Conservation (phyloP, 30 jellyfish, hydroid and myxozoan genomes). For the Cassiopea andromeda region DNA sequence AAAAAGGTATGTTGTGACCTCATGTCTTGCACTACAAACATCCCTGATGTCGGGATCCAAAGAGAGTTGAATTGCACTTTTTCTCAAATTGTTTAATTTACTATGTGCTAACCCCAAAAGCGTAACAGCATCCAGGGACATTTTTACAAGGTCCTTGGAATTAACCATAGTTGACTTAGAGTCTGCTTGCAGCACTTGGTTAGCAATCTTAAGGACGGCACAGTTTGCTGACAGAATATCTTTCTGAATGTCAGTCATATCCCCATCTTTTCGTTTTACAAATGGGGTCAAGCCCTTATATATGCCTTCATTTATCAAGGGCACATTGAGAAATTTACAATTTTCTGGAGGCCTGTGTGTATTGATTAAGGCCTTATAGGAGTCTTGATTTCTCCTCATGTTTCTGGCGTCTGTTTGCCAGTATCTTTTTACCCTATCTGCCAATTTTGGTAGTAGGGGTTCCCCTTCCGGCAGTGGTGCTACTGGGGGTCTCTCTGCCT, state of each 20-base stretch:
- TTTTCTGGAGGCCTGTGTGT: background rate
- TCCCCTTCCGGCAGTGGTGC: no score
- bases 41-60: slow-evolving; percentile 32
- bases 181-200: background rate
- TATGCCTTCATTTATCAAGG: no score
- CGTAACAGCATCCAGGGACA: slow-evolving; percentile 3
- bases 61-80: slow-evolving; percentile 3
- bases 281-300: no score
- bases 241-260: no score
- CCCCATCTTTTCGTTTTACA: no score
- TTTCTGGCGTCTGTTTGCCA: background rate
- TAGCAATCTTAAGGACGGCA: no score
- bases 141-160: background rate
- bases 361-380: background rate
- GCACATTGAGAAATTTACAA: no score
- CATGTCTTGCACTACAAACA: slow-evolving; percentile 46
- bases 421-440: slow-evolving; percentile 1
- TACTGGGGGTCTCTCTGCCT: slow-evolving; percentile 2
- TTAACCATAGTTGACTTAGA: background rate
- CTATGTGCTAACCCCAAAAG: slow-evolving; percentile 37
- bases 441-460: no score
- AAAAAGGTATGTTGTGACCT: slow-evolving; percentile 20
- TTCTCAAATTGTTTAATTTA: slow-evolving; percentile 8
- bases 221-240: no score
- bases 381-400: no score